Evolutionary conservation across 2,113 vertebrate species (phyloP).

Genomic region (Petrocephalus zakoni): DNA sequence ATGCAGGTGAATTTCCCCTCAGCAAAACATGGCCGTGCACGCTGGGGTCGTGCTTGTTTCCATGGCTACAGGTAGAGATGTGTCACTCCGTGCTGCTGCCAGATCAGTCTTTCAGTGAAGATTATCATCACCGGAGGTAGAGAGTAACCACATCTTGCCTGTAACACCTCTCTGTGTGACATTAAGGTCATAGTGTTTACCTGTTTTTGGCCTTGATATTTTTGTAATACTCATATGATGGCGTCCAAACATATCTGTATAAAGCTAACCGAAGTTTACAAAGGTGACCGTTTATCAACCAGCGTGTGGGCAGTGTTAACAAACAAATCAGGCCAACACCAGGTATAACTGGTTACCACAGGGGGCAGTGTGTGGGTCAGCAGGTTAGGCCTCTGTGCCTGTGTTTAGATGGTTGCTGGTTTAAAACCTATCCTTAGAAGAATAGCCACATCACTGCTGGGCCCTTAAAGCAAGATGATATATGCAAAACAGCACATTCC

Average conservation of each 20-base stretch:
- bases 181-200: background rate
- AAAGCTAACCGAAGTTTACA: background rate
- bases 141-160: background rate
- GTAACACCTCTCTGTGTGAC: background rate
- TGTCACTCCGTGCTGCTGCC: background rate
- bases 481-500: background rate
- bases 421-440: background rate
- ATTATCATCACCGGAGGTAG: background rate
- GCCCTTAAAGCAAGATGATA: background rate
- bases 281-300: background rate
- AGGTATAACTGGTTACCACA: background rate
- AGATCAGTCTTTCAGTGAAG: background rate
- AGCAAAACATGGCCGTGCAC: background rate
- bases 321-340: background rate
- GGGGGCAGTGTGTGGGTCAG: background rate
- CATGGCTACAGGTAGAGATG: constrained; percentile 21
- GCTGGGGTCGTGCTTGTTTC: background rate
- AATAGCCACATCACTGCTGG: background rate
- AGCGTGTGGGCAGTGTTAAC: background rate
- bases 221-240: background rate
- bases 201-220: background rate
- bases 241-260: background rate
- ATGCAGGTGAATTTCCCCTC: background rate
- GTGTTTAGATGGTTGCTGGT: background rate
- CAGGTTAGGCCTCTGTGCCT: background rate